A percentile compares a stretch with the other conserved stretches of the same genome.
These are phyloP conservation scores for Ibidorhyncha struthersii DNA, from an alignment of 2,113 vertebrate genomes.

Conservation along the genomic window DNA sequence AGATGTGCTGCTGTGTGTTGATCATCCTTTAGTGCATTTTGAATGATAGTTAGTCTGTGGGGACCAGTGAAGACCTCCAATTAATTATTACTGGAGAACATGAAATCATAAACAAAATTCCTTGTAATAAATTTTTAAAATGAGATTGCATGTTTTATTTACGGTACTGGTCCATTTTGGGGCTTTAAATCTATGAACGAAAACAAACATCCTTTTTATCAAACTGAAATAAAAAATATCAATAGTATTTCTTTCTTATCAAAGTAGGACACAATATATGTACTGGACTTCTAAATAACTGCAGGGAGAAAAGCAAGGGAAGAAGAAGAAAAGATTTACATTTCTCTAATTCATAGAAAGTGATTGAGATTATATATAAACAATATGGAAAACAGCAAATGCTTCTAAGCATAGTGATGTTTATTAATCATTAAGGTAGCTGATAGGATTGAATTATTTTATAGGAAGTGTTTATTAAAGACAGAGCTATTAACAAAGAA, in stretches of 20 bases:
- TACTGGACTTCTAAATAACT: conserved; percentile 68
- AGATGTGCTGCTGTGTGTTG: conserved; percentile 68
- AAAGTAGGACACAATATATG: conserved; percentile 71
- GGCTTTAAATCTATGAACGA: conserved; percentile 81
- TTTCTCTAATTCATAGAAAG: conserved; percentile 26
- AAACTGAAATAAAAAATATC: conserved; percentile 76
- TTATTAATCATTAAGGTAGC: background rate
- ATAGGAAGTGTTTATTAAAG: background rate
- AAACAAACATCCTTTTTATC: conserved; percentile 80
- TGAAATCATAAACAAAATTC: conserved; percentile 88
- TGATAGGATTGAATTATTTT: background rate
- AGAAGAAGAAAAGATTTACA: conserved; percentile 37
- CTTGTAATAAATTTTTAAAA: conserved; percentile 90
- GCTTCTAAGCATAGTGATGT: background rate
- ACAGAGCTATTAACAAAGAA: background rate
- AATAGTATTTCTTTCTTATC: conserved; percentile 78
- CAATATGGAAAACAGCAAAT: background rate
- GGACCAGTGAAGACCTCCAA: conserved; percentile 81
- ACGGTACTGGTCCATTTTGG: conserved; percentile 81
- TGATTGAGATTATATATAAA: background rate
- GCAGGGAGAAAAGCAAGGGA: background rate
- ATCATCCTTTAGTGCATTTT: conserved; percentile 75
- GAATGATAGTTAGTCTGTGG: conserved; percentile 78
- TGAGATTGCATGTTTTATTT: conserved; percentile 86
- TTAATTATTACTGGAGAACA: conserved; percentile 88